These are phyloP conservation scores for Drosophila suzukii DNA, from an alignment of 1,140 invertebrate genomes.

Conservation along the genomic window DNA sequence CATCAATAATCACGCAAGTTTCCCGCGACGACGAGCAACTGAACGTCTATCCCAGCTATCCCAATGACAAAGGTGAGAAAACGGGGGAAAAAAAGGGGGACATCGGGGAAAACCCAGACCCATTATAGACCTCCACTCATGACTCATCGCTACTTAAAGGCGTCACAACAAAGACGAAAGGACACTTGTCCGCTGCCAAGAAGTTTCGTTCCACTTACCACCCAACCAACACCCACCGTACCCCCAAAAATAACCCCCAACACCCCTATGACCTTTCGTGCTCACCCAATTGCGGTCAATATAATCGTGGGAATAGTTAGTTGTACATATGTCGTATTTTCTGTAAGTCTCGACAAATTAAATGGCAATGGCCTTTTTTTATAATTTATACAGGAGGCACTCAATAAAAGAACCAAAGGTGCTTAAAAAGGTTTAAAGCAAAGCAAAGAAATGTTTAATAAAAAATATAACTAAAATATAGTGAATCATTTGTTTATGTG, in stretches of 20 bases:
- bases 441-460: neutral
- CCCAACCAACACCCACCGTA: constrained; percentile 20
- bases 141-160: constrained; percentile 59
- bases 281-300: constrained; percentile 40
- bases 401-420: neutral
- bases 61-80: constrained; percentile 94
- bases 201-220: constrained; percentile 31
- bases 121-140: constrained; percentile 30
- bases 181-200: constrained; percentile 59
- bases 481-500: neutral
- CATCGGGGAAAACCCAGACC: constrained; percentile 7
- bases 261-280: constrained; percentile 44
- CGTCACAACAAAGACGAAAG: constrained; percentile 78
- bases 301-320: constrained; percentile 35
- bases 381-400: neutral
- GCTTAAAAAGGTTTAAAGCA: neutral
- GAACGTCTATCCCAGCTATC: constrained; percentile 94
- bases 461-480: neutral
- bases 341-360: constrained; percentile 1
- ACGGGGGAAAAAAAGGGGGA: neutral
- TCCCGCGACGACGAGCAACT: constrained; percentile 97
- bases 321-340: constrained; percentile 13
- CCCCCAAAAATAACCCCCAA: constrained; percentile 14
- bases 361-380: constrained; percentile 6
- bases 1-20: constrained; percentile 99